Base-by-base conservation (phyloP, 2,888 invertebrate genomes). In the Adela reaumurella region DNA sequence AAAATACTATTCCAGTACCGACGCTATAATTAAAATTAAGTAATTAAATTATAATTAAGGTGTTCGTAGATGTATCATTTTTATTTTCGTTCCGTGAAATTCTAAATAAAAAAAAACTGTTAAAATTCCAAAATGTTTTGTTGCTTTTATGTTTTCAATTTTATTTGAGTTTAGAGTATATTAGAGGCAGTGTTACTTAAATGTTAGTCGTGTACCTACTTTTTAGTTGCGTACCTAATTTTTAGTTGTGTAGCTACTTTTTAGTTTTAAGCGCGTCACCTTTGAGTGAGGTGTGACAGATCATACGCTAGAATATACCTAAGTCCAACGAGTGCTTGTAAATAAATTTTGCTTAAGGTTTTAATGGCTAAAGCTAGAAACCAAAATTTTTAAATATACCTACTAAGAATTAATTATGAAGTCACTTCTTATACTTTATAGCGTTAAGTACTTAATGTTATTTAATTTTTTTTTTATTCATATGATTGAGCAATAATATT, bases 281-380 rank as follows among this genome's bases (percentile, higher is more conserved):
- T 18, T 18, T 53, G 53, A 2, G 50, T 16, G 54, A 41, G 70
- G 74, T 68, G 68, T 43, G 68, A 74, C 67, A 58, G 67, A 68
- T 76, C 78, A 78, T 78, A 77, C 76, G 78, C 78, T 78, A 78
- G 78, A 76, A 73, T 74, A 73, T 70, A 74, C 78, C 78, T 76
- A 78, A 78, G 78, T 71, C 64, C 64, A 58, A 68, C 62, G 61
- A 59, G 67, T 76, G 76, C 77, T 74, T 78, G 76, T 78, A 78
- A 62, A 70, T 67, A 68, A 54, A 8, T 8, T 11, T 14, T 8
- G 35, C 35, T 35, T 24, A 35, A 35, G 35, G 35, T 35, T 45
- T 57, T 28, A 59, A 63, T 63, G 56, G 72, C 74, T 68, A 62
- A 61, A 35, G 60, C 60, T 65, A 66, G 59, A 68, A 61, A 73